These are phyloP conservation scores for Drosophila helvetica DNA, from an alignment of 2,888 invertebrate species.

Conservation along the genomic window DNA sequence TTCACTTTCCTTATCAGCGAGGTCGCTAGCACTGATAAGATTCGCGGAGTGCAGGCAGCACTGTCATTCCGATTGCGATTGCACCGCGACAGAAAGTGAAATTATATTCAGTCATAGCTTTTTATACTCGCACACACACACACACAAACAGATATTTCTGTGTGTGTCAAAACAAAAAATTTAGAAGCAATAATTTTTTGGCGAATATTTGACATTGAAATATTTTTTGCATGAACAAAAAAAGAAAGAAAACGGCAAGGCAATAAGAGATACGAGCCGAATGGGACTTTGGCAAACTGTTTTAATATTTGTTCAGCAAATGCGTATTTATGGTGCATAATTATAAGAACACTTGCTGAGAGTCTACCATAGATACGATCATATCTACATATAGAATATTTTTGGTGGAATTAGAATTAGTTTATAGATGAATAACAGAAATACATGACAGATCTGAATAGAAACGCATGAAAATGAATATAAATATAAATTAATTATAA, in stretches of 20 bases:
- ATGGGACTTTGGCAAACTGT: conserved; percentile 44
- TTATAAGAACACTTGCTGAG: not conserved
- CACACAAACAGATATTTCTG: conserved; percentile 9
- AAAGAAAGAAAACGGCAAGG: not conserved
- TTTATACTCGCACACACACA: conserved; percentile 33
- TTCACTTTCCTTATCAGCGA: conserved; percentile 74
- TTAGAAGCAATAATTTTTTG: conserved; percentile 30
- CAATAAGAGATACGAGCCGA: conserved; percentile 33
- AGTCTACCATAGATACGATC: no score
- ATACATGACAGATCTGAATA: no score
- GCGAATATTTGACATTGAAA: conserved; percentile 70
- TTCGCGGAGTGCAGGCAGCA: conserved; percentile 49
- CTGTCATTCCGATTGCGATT: conserved; percentile 62
- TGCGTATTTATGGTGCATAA: not conserved
- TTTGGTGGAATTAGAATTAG: not conserved
- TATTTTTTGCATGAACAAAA: conserved; percentile 30
- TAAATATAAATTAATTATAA: not conserved
- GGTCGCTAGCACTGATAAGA: conserved; percentile 63
- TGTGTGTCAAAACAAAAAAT: conserved; percentile 32
- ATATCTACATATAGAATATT: not conserved
- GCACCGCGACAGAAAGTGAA: conserved; percentile 46
- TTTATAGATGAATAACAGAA: not conserved
- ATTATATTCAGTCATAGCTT: conserved; percentile 67
- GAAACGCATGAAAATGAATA: no score
- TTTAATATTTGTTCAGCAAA: conserved; percentile 40